Evolutionary conservation across 2,797 vertebrate species (phyloP), one percentile per base, ranked within the genome.

Genomic region (Nyctibius grandis): DNA sequence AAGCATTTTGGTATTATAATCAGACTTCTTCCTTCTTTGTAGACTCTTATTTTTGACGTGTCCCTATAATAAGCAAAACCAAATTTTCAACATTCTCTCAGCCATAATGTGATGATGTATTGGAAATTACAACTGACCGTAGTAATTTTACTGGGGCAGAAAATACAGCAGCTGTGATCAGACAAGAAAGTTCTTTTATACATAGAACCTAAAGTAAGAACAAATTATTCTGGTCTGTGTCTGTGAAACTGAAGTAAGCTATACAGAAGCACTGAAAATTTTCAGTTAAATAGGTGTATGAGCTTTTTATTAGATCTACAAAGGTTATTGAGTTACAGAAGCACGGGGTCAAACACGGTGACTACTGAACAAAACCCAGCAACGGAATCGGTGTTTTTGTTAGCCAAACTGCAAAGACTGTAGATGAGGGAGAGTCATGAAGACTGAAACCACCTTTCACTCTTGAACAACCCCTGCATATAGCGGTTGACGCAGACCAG

Each of bases 281-380:
- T 84, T 90, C 75, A 54, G 17, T 57, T 73, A 69, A 72, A 69
- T 12, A 38, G 29, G 48, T 34, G 6, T 47, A 33, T 9, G 16
- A 48, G 10, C 13, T 44, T 89, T 88, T 85, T 74, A 85, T 85
- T 75, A 85, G 34, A 91, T 57, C 31, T 65, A 26, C 38, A 67
- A 50, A 65, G 5, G 25, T 78, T 78, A 83, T 4, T 54, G 53
- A 91, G 12, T 85, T 75, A 84, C n/a, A 84, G 61, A 78, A 63
- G 20, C 50, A 63, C 29, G 67, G 2, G 3, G 4, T 56, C 31
- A 73, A 89, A 59, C 29, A 42, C 34, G 51, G 44, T 0, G 3
- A 59, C 42, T 85, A 64, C 45, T 25, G 22, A 68, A 70, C 79
- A 74, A 57, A n/a, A 1, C 1, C 11, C 28, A 57, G 73, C 21